These are phyloP conservation scores for Tachystola acroxantha DNA, from an alignment of 2,888 invertebrate species.

Conservation along the genomic window DNA sequence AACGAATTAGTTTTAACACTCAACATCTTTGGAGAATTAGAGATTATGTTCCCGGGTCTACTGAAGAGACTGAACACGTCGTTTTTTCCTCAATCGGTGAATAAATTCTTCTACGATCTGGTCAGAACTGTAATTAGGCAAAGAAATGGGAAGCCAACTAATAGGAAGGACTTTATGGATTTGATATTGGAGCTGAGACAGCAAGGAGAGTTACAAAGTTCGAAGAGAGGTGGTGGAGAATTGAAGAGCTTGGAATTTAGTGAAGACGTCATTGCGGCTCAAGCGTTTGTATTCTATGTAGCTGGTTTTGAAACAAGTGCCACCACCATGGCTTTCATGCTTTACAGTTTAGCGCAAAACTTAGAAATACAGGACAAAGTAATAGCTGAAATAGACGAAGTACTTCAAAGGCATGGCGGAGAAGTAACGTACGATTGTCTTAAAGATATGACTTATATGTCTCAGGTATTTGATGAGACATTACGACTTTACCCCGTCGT, in stretches of 20 bases:
- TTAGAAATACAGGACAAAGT: conserved; percentile 40
- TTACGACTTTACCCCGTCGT: conserved; percentile 60
- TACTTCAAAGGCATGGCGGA: conserved; percentile 30
- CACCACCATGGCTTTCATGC: conserved; percentile 37
- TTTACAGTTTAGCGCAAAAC: conserved; percentile 45
- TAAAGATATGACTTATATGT: conserved; percentile 43
- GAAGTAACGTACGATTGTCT: conserved; percentile 40
- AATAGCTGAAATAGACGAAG: conserved; percentile 33
- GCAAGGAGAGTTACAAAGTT: conserved; percentile 23
- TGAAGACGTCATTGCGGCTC: conserved; percentile 30
- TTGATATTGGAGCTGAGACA: conserved; percentile 36
- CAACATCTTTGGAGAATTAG: conserved; percentile 23
- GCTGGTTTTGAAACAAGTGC: too few species aligned
- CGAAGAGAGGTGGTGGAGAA: conserved; percentile 16
- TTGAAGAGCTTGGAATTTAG: conserved; percentile 24
- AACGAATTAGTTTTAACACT: conserved; percentile 16
- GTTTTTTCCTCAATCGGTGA: conserved; percentile 24
- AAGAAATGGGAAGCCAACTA: conserved; percentile 31
- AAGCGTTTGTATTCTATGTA: conserved; percentile 42
- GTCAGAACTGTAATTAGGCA: conserved; percentile 26
- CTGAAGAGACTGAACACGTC: conserved; percentile 29
- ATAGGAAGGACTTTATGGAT: conserved; percentile 45
- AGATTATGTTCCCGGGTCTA: conserved; percentile 40
- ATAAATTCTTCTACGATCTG: conserved; percentile 29
- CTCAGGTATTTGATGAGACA: too few species aligned